Conservation (phyloP, 2,113 vertebrate genomes). For the Bos taurus region ARS-UCD2.0 NC_037337.1:8734001-8734500, state of each 20-base stretch:
- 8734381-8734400: not conserved
- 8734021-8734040: not conserved
- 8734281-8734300: not conserved
- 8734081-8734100: not conserved
- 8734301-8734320: not conserved
- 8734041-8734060: not conserved
- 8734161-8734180: not conserved
- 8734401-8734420: not conserved
- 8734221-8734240: not conserved
- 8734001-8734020: not conserved
- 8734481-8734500: not conserved
- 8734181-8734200: not conserved
- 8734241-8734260: not conserved
- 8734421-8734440: not conserved
- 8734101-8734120: not conserved
- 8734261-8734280: not conserved
- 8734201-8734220: not conserved
- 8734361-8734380: not conserved
- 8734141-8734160: not conserved
- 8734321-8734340: not conserved
- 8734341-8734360: not conserved
- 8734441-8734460: not conserved
- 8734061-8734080: not conserved
- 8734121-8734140: not conserved
- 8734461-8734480: not conserved